phyloP scores from a whole-genome alignment of 1,140 invertebrate genomes.

The Drosophila athabasca region DNA sequence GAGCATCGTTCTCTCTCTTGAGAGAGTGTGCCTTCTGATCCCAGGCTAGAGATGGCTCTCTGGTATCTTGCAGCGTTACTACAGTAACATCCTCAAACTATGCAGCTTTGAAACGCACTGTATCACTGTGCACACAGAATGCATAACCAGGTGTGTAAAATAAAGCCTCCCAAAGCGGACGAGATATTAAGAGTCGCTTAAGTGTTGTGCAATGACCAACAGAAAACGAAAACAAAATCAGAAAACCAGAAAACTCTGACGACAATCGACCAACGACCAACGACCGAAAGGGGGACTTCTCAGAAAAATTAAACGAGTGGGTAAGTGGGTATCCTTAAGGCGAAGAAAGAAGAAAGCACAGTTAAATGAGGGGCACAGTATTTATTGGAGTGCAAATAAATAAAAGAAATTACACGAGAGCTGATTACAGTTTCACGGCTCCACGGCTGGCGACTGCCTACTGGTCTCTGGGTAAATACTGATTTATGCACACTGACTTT shows the following conservation, averaged over 20 bases:
- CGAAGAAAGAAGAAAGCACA: constrained; percentile 69
- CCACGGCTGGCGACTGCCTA: background rate
- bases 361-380: constrained; percentile 50
- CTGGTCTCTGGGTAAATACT: constrained; percentile 42
- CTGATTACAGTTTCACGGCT: constrained; percentile 17
- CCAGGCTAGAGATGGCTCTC: too few relatives aligned
- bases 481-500: constrained; percentile 61
- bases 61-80: too few relatives aligned
- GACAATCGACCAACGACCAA: background rate
- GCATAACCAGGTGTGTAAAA: background rate
- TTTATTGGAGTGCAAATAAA: constrained; percentile 75
- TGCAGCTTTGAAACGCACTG: too few relatives aligned
- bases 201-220: constrained; percentile 56
- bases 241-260: background rate
- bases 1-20: too few relatives aligned
- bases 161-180: background rate
- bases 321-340: constrained; percentile 33
- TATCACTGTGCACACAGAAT: background rate
- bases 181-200: constrained; percentile 19
- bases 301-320: constrained; percentile 47
- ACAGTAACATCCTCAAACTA: too few relatives aligned
- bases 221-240: constrained; percentile 30
- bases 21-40: too few relatives aligned
- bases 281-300: constrained; percentile 43
- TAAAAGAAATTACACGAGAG: constrained; percentile 48